Evolutionary conservation across 2,888 invertebrate genomes (phyloP), one percentile per base, ranked within the genome.

Genomic region (Tenthredo distinguenda): DNA sequence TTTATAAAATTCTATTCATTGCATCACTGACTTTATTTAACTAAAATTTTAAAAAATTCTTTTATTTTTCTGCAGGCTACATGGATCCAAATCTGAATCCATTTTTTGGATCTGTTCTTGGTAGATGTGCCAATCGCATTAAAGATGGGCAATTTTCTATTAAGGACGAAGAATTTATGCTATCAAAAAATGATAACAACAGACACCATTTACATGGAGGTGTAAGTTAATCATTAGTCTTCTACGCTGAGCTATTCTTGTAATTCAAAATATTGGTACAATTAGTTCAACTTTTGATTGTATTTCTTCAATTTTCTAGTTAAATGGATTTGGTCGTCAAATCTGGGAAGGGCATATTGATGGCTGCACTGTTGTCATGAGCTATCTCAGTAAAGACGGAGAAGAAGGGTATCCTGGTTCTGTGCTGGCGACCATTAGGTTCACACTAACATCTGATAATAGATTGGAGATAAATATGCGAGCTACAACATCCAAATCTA

Each of bases 51-150:
- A 7, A 55, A 85, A 6, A 34, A 43, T 79, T 31, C 58, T 79
- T 81, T 74, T 40, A 10, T 5, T 3, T 74, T 21, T 34, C n/a
- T 85, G 47, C 91, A 96, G 97, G 96, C 86, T 97, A 97, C 90
- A 94, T 95, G 85, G 95, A 95, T 90, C 92, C 94, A 0, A 91
- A 94, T 26, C 72, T 89, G 74, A 97, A 97, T 91, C 97, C 96
- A 0, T 98, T 97, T 91, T 97, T 98, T 90, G 99, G 99, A 5
- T 96, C 97, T 0, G 96, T 97, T 0, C 95, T 98, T 86, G 99
- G 99, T 1, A 95, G 99, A 84, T 97, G 97, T 74, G 97, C 97
- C 12, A 98, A 98, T 94, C 95, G 96, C 81, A 96, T 98, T 87
- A 96, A 95, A 2, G 95, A 96, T 77, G 98, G 96, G 0, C 95